Percentiles rank a stretch among this genome's conserved stretches.
Conservation (phyloP, 2,797 vertebrate species). For the Iguana delicatissima region DNA sequence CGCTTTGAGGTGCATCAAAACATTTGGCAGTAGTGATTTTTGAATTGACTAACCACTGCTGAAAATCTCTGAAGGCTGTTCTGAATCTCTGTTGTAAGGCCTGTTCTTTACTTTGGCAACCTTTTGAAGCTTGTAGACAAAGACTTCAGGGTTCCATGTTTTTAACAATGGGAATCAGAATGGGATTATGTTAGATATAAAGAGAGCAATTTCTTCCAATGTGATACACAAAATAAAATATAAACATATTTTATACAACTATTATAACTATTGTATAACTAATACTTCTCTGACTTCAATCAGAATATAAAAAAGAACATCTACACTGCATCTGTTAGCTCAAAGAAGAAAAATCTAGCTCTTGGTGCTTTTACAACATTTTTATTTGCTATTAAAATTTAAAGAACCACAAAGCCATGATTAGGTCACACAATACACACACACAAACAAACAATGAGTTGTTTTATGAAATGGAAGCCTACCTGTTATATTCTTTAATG, state of each 20-base stretch:
- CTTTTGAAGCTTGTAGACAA: slow-evolving; percentile 91
- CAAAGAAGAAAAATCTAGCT: not conserved
- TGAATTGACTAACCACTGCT: slow-evolving; percentile 94
- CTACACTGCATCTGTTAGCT: not conserved
- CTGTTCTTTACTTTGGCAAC: slow-evolving; percentile 95
- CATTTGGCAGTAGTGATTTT: slow-evolving; percentile 95
- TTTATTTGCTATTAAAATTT: slow-evolving; percentile 4
- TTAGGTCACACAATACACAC: not conserved
- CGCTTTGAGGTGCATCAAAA: slow-evolving; percentile 92
- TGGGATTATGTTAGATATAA: slow-evolving; percentile 15
- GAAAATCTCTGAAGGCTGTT: slow-evolving; percentile 89
- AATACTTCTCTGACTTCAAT: no score
- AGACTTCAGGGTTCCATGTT: slow-evolving; percentile 81
- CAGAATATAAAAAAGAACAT: not conserved
- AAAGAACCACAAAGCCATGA: not conserved
- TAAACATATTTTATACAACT: not conserved
- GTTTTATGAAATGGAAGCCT: slow-evolving; percentile 51
- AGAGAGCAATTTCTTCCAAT: slow-evolving; percentile 1
- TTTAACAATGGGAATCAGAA: slow-evolving; percentile 50
- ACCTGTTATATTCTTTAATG: slow-evolving; percentile 98
- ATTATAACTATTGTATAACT: not conserved
- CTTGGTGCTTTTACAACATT: not conserved
- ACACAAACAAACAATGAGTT: rapidly evolving
- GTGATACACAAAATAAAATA: not conserved
- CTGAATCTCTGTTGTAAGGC: slow-evolving; percentile 92